Percentiles rank a stretch among this genome's conserved stretches.
phyloP scores from a whole-genome alignment of 1,140 invertebrate species.

The Thrips palmi region DNA sequence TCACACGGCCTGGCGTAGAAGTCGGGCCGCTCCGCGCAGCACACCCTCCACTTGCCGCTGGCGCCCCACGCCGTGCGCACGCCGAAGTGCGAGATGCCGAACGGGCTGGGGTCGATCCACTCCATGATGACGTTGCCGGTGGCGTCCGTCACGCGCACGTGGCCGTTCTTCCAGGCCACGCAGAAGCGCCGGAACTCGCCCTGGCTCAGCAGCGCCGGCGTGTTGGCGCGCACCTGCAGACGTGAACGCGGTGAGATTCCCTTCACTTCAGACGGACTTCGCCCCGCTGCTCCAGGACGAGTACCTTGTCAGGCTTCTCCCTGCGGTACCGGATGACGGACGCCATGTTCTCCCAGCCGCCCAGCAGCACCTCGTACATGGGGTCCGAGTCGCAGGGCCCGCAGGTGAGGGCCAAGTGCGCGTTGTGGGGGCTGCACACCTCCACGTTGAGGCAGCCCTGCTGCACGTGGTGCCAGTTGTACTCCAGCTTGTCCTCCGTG shows the following conservation, averaged over 20 bases:
- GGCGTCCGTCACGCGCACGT: slow-evolving; percentile 25
- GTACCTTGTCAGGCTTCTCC: slow-evolving; percentile 42
- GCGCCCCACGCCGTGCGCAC: slow-evolving; percentile 40
- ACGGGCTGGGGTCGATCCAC: slow-evolving; percentile 34
- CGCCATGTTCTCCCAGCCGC: slow-evolving; percentile 38
- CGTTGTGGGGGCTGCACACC: slow-evolving; percentile 35
- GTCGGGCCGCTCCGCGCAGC: no score
- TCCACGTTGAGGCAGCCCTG: slow-evolving; percentile 31
- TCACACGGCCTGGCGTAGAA: no score
- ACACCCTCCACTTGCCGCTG: slow-evolving; percentile 35
- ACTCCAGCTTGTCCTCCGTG: no score
- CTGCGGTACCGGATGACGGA: slow-evolving; percentile 39
- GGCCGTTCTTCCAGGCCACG: slow-evolving; percentile 35
- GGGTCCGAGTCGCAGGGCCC: slow-evolving; percentile 29
- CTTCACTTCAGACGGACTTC: slow-evolving; percentile 4
- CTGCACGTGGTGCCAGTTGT: slow-evolving; percentile 32
- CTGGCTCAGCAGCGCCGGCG: slow-evolving; percentile 29
- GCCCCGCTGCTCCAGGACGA: slow-evolving; percentile 6
- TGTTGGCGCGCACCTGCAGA: slow-evolving; percentile 30
- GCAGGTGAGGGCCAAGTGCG: slow-evolving; percentile 33
- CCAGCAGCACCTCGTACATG: slow-evolving; percentile 40
- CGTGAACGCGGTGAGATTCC: slow-evolving; percentile 12
- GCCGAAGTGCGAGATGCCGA: slow-evolving; percentile 36
- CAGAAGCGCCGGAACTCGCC: slow-evolving; percentile 34
- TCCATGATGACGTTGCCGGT: slow-evolving; percentile 29